Conservation (phyloP, 2,797 vertebrate species). For the Pangasius djambal region DNA sequence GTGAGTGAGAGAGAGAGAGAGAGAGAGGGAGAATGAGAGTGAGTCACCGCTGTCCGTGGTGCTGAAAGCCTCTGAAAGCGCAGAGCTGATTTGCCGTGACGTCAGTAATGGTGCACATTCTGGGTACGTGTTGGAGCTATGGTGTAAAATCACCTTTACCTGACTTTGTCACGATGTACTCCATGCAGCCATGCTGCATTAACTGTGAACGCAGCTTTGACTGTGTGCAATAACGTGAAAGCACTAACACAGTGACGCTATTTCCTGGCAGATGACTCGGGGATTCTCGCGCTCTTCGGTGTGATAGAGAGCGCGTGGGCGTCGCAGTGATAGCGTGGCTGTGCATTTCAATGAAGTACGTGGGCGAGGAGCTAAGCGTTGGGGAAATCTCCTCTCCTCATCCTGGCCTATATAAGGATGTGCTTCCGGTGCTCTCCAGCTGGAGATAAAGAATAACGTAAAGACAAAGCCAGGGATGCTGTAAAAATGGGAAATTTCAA, state of each 20-base stretch:
- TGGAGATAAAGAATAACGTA: conserved; percentile 12
- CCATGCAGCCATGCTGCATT: background rate
- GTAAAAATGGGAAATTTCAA: background rate
- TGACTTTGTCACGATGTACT: conserved; percentile 20
- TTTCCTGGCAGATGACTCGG: conserved; percentile 56
- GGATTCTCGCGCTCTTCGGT: conserved; percentile 65
- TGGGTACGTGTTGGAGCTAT: conserved; percentile 22
- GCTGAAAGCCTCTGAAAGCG: conserved; percentile 65
- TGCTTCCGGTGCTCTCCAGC: conserved; percentile 59
- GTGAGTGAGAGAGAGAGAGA: background rate
- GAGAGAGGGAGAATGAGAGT: background rate
- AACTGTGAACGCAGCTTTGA: background rate
- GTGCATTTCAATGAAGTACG: conserved; percentile 57
- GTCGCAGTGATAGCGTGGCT: conserved; percentile 55
- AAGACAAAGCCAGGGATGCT: background rate
- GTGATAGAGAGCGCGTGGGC: conserved; percentile 60
- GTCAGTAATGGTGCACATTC: conserved; percentile 43
- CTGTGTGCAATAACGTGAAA: background rate
- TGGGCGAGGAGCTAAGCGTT: conserved; percentile 53
- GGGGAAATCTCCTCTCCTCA: conserved; percentile 59
- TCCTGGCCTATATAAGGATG: conserved; percentile 72
- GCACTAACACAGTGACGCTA: conserved; percentile 38
- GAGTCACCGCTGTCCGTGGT: conserved; percentile 74
- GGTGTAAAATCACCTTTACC: background rate
- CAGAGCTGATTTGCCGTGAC: conserved; percentile 42